Evolutionary conservation across 2,113 vertebrate species (phyloP).

Genomic region (Apteryx mantelli): DNA sequence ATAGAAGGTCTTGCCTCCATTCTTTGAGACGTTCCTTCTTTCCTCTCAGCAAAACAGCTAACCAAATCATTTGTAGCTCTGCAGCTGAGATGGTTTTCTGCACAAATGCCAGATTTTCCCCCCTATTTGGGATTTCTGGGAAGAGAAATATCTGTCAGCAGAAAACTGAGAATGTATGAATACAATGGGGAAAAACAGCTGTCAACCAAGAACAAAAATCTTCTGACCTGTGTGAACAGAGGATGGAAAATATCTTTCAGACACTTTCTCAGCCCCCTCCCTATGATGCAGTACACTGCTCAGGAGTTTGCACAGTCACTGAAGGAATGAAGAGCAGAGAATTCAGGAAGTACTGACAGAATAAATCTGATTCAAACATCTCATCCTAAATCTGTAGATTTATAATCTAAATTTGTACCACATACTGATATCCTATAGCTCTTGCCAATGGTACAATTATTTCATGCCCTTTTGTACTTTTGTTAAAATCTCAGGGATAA

Average conservation of each 20-base stretch:
- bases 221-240: not conserved
- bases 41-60: not conserved
- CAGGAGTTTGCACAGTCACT: not conserved
- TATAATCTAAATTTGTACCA: not conserved
- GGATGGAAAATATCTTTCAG: not conserved
- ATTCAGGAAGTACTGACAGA: not conserved
- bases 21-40: not conserved
- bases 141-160: not conserved
- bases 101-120: not conserved
- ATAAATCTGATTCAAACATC: not conserved
- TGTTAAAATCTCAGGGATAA: not conserved
- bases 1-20: not conserved
- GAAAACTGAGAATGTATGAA: not conserved
- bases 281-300: fast-evolving
- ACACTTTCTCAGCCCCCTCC: fast-evolving
- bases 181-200: not conserved
- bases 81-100: fast-evolving
- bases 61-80: not conserved
- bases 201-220: not conserved
- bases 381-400: not conserved
- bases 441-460: not conserved
- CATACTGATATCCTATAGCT: not conserved
- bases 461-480: fast-evolving
- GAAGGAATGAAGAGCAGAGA: not conserved
- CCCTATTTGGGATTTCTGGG: not conserved